These are phyloP conservation scores for Calliopum simillimum DNA, from an alignment of 2,888 invertebrate species.

Conservation along the genomic window DNA sequence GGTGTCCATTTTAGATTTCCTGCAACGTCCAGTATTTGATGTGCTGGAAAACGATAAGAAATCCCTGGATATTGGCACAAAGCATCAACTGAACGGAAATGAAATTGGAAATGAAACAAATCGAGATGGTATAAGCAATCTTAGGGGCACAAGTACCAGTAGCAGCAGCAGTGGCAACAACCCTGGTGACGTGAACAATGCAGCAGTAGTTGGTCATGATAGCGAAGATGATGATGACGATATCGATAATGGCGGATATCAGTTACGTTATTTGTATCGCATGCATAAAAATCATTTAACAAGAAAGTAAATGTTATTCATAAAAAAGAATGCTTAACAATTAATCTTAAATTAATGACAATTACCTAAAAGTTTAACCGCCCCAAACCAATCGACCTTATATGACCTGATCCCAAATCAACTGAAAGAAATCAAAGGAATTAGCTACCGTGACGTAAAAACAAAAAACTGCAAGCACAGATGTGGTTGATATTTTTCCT, in stretches of 20 bases:
- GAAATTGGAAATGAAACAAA: slow-evolving; percentile 56
- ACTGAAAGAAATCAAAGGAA: too few relatives aligned
- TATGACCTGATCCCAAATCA: too few relatives aligned
- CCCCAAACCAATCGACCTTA: too few relatives aligned
- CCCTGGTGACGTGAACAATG: slow-evolving; percentile 27
- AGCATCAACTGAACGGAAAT: slow-evolving; percentile 53
- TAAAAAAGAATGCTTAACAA: background rate
- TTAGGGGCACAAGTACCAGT: background rate
- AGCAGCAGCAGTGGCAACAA: slow-evolving; percentile 16
- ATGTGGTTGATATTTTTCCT: too few relatives aligned
- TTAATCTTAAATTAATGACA: slow-evolving; percentile 8
- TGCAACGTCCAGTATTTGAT: slow-evolving; percentile 44
- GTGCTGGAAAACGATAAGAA: slow-evolving; percentile 49
- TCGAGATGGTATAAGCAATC: slow-evolving; percentile 32
- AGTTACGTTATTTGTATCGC: slow-evolving; percentile 61
- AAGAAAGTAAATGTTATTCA: slow-evolving; percentile 11
- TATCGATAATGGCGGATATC: slow-evolving; percentile 54
- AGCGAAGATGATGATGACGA: slow-evolving; percentile 44
- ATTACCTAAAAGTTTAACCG: background rate
- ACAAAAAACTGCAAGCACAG: too few relatives aligned
- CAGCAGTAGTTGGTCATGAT: slow-evolving; percentile 23
- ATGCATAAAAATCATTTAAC: slow-evolving; percentile 57
- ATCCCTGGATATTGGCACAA: slow-evolving; percentile 48
- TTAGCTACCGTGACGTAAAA: too few relatives aligned
- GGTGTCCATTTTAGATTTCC: slow-evolving; percentile 49